Evolutionary conservation across 35 echinoderm and acorn worm genomes (phyloP).

Genomic region (Ptychodera flava): DNA sequence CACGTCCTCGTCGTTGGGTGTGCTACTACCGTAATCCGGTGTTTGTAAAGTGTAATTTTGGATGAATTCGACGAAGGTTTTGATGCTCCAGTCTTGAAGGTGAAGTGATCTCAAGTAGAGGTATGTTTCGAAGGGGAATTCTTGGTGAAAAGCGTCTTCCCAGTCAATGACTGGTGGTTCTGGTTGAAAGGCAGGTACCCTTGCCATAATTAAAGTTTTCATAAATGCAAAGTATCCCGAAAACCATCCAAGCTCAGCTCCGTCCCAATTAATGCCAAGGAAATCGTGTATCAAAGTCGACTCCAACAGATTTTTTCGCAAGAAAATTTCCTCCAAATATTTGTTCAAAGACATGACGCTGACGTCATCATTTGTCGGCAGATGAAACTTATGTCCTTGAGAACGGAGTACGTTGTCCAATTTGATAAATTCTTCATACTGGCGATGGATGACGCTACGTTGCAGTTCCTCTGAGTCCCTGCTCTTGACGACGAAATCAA

Average conservation of each 20-base stretch:
- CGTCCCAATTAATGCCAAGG: conserved; percentile 59
- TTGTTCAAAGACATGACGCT: conserved; percentile 3
- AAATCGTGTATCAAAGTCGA: conserved; percentile 31
- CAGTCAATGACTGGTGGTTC: conserved; percentile 47
- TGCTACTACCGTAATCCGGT: conserved; percentile 17
- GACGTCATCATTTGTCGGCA: not conserved
- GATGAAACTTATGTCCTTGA: conserved; percentile 20
- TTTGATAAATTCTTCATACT: conserved; percentile 34
- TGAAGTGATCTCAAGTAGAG: conserved; percentile 36
- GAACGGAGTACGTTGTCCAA: conserved; percentile 32
- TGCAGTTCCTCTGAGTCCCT: not conserved
- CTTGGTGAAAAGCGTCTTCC: conserved; percentile 13
- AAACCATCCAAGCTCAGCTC: conserved; percentile 31
- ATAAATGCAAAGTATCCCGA: conserved; percentile 39
- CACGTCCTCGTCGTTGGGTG: conserved; percentile 23
- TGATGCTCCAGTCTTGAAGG: conserved; percentile 22
- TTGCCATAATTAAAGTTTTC: conserved; percentile 22
- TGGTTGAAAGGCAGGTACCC: conserved; percentile 33
- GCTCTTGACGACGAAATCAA: conserved; percentile 20
- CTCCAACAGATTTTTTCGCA: conserved; percentile 13
- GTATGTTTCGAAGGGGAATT: conserved; percentile 47
- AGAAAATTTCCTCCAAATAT: conserved; percentile 5
- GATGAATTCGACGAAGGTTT: conserved; percentile 14
- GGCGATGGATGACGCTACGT: conserved; percentile 34
- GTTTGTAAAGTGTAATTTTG: conserved; percentile 3